Evolutionary conservation across 2,113 vertebrate species (phyloP).

Genomic region (Odocoileus hemionus): DNA sequence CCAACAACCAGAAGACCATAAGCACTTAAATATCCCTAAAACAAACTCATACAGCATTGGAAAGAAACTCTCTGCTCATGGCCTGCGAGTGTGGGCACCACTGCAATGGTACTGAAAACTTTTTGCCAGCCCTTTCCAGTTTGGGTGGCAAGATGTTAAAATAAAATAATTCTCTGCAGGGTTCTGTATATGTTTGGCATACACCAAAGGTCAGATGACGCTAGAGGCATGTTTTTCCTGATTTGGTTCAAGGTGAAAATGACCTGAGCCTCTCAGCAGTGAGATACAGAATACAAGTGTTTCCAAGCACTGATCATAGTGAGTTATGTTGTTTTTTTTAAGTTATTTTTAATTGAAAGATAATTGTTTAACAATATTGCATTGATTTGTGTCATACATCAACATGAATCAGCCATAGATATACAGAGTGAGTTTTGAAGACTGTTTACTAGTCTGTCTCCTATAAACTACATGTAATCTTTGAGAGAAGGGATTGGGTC

Average conservation of each 20-base stretch:
- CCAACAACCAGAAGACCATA: background rate
- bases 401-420: background rate
- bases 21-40: background rate
- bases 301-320: background rate
- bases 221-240: background rate
- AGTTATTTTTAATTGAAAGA: background rate
- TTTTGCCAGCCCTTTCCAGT: background rate
- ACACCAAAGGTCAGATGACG: background rate
- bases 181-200: background rate
- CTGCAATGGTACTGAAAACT: background rate
- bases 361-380: background rate
- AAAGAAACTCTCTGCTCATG: background rate
- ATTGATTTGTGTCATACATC: background rate
- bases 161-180: background rate
- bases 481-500: background rate
- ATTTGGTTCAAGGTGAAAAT: background rate
- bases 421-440: background rate
- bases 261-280: background rate
- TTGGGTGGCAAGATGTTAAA: background rate
- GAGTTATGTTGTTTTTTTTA: background rate
- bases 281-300: background rate
- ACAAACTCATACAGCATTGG: background rate
- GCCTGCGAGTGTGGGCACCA: background rate
- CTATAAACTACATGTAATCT: background rate
- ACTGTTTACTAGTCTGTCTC: background rate